Evolutionary conservation across 1,140 invertebrate genomes (phyloP), one percentile per base, ranked within the genome.

Genomic region (Chelonus insularis): DNA sequence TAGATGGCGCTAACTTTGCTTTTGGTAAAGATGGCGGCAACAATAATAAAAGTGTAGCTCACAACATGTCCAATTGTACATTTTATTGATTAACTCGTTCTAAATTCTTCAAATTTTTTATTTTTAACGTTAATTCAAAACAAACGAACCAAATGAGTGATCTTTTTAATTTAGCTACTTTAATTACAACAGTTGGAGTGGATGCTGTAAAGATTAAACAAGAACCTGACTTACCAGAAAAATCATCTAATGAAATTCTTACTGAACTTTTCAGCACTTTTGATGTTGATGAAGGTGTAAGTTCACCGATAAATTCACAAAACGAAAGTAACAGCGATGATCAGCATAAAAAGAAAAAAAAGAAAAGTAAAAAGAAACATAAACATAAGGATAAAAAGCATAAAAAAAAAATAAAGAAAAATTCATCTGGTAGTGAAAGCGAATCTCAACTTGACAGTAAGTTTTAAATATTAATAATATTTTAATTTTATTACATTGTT

Each of bases 161-260:
- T 62, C 65, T 82, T 9, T 82, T 82, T 52, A 75, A 82, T 48
- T 72, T 82, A 6, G 76, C 79, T 1, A 80, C 79, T 68, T 60
- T 82, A 23, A 82, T 82, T 21, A 80, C 78, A 8, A 72, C 65
- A 1, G 79, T 80, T 1, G 78, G 80, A 7, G 77, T 81, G 6
- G 77, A 80, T 21, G 77, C 77, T 11, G 75, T 79, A 2, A 82
- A 82, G 59, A 81, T 82, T n/a, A 82, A 82, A 57, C 64, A 72
- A 12, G 80, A 82, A n/a, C 79, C 80, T 6, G 79, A 79, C 14
- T 34, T 82, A 6, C 80, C 80, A 0, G 76, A 81, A 52, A 90
- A 90, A 69, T 88, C 89, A 3, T 91, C 90, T 0, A 89, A 87
- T 73, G 89, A 93, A 73, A 92, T 93, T 69, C 79, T 93, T 5